Percentiles rank a stretch among this genome's conserved stretches.
phyloP scores from a whole-genome alignment of 2,113 vertebrate genomes.

The Plectropomus leopardus region DNA sequence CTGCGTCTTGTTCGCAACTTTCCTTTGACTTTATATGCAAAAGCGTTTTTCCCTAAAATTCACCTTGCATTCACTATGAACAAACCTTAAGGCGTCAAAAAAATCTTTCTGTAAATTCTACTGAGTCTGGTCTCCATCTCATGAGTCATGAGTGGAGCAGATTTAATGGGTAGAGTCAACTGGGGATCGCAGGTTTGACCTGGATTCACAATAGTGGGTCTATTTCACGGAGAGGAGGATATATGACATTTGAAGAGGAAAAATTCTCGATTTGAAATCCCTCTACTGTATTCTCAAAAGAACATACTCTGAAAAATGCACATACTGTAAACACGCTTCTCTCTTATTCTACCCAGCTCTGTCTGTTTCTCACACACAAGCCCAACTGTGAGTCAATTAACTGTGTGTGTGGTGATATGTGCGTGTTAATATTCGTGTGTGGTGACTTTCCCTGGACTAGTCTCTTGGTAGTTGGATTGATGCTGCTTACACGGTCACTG shows the following conservation, averaged over 20 bases:
- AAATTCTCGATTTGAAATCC: slow-evolving; percentile 15
- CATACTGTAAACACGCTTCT: slow-evolving; percentile 1
- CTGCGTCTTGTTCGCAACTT: neutral
- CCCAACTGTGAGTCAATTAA: slow-evolving; percentile 3
- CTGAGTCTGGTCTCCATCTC: slow-evolving; percentile 2
- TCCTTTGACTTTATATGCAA: slow-evolving; percentile 22
- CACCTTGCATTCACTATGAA: slow-evolving; percentile 10
- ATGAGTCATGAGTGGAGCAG: slow-evolving; percentile 15
- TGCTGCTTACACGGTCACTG: slow-evolving; percentile 5
- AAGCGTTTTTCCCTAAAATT: slow-evolving; percentile 12
- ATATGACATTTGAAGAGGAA: slow-evolving; percentile 21
- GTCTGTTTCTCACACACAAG: too few species aligned
- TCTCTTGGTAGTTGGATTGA: neutral
- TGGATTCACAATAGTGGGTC: slow-evolving; percentile 36
- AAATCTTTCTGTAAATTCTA: neutral
- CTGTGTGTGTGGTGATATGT: neutral
- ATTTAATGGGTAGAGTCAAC: slow-evolving; percentile 33
- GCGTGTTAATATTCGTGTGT: neutral
- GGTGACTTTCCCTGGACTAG: neutral
- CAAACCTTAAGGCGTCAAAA: slow-evolving; percentile 20
- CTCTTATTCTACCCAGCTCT: neutral
- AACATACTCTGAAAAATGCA: neutral
- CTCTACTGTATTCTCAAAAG: slow-evolving; percentile 1
- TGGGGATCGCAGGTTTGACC: slow-evolving; percentile 37
- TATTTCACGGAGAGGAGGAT: slow-evolving; percentile 27